Evolutionary conservation across 1,140 invertebrate genomes (phyloP), one percentile per base, ranked within the genome.

Genomic region (Drosophila ambigua): DNA sequence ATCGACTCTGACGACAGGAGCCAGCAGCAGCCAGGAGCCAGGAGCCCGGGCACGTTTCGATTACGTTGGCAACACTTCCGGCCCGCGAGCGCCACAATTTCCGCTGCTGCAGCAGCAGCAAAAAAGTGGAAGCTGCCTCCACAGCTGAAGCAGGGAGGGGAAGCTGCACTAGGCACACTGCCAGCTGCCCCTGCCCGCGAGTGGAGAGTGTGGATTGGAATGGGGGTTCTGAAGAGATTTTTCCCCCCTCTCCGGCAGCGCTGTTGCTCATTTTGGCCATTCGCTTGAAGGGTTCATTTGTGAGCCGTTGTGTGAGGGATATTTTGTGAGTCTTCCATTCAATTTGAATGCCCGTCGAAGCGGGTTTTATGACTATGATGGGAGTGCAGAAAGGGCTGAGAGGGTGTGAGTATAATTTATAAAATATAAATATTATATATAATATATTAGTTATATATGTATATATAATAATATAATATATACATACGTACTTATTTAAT

Each of bases 21-120:
- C 45, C 65, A 31, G 45, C 13, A 24, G 51, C 11, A 60, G 67
- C 20, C 20, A 31, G 4, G 45, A 60, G 67, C 20, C 20, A 31
- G 4, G 45, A 57, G 26, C 26, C 60, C 15, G 26, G 61, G 82
- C 77, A 87, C 77, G 73, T 87, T 84, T 87, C 81, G 81, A 84
- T 84, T 84, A 84, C 82, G 81, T 81, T 84, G 81, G 67, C 81
- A 84, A 87, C 81, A 84, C 81, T 87, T 84, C 81, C 81, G 81
- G 77, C 66, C 81, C 82, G 82, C 81, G 82, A 87, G 81, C 77
- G 77, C 77, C 81, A 81, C 81, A 84, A 84, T 84, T 84, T 84
- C 81, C 81, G 81, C 53, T 60, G 77, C 62, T 39, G 67, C 48
- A 43, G 62, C 28, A 46, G 20, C 20, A 20, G 20, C 20, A 35